These are phyloP conservation scores for Micropoecilia bifurca DNA, from an alignment of 2,797 vertebrate genomes.

Conservation along the genomic window DNA sequence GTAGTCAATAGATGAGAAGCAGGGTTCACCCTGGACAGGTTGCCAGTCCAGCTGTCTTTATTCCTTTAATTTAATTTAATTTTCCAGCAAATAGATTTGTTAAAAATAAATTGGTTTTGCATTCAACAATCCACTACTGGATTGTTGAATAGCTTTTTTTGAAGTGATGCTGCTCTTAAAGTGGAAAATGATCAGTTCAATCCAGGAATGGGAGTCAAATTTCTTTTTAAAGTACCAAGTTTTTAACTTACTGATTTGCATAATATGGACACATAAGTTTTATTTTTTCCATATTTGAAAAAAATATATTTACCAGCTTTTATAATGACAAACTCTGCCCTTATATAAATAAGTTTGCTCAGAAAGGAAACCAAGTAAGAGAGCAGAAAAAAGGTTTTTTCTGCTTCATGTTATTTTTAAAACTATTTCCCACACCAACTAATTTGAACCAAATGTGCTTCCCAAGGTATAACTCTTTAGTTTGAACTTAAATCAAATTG, in stretches of 20 bases:
- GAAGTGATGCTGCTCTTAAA: slow-evolving; percentile 23
- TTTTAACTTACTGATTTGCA: not conserved
- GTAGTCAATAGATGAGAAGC: too few species aligned
- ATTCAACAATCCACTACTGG: not conserved
- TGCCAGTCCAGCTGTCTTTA: not conserved
- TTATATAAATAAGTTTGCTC: slow-evolving; percentile 27
- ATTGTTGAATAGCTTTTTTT: not conserved
- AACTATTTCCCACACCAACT: slow-evolving; percentile 91
- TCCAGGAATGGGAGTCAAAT: slow-evolving; percentile 20
- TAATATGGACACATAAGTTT: slow-evolving; percentile 11
- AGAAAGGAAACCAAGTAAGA: slow-evolving; percentile 19
- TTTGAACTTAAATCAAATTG: slow-evolving; percentile 70
- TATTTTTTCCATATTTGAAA: not conserved
- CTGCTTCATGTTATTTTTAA: slow-evolving; percentile 92
- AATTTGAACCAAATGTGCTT: slow-evolving; percentile 87
- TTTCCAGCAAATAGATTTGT: not conserved
- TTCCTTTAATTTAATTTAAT: not conserved
- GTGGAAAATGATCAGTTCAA: slow-evolving; percentile 36
- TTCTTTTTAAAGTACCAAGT: not conserved
- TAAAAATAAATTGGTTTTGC: not conserved
- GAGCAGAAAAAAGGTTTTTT: slow-evolving; percentile 63
- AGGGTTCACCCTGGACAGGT: too few species aligned
- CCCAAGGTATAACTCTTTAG: slow-evolving; percentile 86
- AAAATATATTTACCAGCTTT: slow-evolving; percentile 2
- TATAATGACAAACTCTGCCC: slow-evolving; percentile 52